Conservation (phyloP, 2,888 invertebrate species). For the Machimus rusticus region DNA sequence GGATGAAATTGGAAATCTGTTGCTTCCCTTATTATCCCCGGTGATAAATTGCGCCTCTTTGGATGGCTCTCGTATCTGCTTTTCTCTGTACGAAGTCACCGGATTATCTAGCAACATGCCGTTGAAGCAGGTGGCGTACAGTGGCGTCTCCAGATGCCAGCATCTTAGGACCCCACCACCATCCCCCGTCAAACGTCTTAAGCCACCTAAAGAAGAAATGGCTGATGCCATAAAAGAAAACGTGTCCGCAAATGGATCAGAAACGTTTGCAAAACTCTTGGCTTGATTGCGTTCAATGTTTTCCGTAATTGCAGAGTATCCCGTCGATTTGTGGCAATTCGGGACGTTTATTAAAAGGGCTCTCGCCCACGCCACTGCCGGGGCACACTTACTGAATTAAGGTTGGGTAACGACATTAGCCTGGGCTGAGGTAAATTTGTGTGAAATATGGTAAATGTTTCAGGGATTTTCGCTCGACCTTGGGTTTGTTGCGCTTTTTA, state of each 20-base stretch:
- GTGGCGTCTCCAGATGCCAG: neutral
- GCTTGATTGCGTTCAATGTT: constrained; percentile 8
- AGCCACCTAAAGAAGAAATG: neutral
- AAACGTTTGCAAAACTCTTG: constrained; percentile 18
- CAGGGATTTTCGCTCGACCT: neutral
- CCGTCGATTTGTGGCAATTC: constrained; percentile 8
- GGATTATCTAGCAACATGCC: constrained; percentile 27
- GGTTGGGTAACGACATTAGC: neutral
- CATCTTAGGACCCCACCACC: neutral
- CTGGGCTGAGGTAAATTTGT: neutral
- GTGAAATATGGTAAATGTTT: neutral
- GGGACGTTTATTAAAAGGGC: constrained; percentile 14
- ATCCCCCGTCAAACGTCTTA: neutral
- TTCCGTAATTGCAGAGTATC: constrained; percentile 25
- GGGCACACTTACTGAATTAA: neutral
- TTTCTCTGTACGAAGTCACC: constrained; percentile 21
- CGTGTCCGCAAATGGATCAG: constrained; percentile 24
- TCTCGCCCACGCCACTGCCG: neutral
- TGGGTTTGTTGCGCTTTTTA: neutral
- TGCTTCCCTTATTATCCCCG: constrained; percentile 39
- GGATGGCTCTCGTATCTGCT: constrained; percentile 10
- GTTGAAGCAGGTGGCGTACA: constrained; percentile 17
- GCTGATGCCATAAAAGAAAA: constrained; percentile 5
- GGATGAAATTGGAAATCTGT: constrained; percentile 31
- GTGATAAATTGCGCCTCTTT: constrained; percentile 35